phyloP scores from a whole-genome alignment of 92 coral and sea anemone genomes.

The Galaxea fascicularis region DNA sequence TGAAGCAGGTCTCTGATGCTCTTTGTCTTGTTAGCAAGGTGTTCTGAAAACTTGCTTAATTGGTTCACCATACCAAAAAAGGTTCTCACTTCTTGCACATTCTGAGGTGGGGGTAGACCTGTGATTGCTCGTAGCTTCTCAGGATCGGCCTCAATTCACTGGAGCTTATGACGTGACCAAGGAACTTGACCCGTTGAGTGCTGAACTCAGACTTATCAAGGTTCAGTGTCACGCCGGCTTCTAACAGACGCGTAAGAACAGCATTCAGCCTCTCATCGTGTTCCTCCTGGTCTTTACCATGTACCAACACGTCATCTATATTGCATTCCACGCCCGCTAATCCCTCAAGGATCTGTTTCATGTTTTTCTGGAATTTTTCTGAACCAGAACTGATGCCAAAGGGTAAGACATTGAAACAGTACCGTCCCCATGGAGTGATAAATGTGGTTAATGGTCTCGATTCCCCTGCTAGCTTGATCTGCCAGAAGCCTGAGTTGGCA shows the following conservation, averaged over 20 bases:
- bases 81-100: no score
- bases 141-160: neutral
- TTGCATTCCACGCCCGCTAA: conserved; percentile 67
- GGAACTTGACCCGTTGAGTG: conserved; percentile 25
- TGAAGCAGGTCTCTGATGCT: conserved; percentile 45
- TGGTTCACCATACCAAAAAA: conserved; percentile 58
- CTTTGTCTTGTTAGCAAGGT: conserved; percentile 47
- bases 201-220: conserved; percentile 52
- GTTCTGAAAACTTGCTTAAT: conserved; percentile 45
- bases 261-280: no score
- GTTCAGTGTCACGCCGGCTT: conserved; percentile 56
- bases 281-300: conserved; percentile 54
- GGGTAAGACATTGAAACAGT: no score
- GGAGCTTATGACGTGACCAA: conserved; percentile 24
- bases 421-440: no score
- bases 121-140: no score
- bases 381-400: conserved; percentile 64
- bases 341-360: conserved; percentile 63
- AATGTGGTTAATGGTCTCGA: no score
- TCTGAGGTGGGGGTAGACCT: no score
- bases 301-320: conserved; percentile 62
- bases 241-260: conserved; percentile 54
- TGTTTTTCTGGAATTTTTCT: conserved; percentile 63
- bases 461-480: no score
- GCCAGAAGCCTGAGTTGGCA: no score